Evolutionary conservation across 2,888 invertebrate genomes (phyloP), one percentile per base, ranked within the genome.

Genomic region (Agonopterix heracliana): DNA sequence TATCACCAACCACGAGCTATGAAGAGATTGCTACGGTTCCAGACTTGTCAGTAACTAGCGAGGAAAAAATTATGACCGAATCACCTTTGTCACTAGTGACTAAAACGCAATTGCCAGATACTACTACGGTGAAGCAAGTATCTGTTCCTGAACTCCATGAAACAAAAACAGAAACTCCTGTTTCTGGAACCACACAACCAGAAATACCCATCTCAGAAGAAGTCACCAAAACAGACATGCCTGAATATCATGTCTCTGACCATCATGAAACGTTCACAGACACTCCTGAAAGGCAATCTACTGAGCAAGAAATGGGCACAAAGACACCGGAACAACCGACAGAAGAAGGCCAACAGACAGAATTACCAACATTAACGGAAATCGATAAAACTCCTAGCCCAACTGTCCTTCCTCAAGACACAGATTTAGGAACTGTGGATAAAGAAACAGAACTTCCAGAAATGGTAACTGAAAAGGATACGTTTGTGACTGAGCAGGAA

Each of bases 91-190:
- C 36, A 36, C 45, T 36, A n/a, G 36, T 45, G 3, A 45, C 45
- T 10, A 36, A 36, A 44, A 5, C 11, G 9, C 13, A 45, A n/a
- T 7, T 34, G 12, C 17, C 42, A 45, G 45, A 45, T 10, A 0
- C 8, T n/a, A 9, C 10, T n/a, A 35, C 42, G 34, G 8, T 11
- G 7, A n/a, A 34, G n/a, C 44, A 47, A 34, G 41, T 12, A 42
- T 12, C 26, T 44, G 26, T 14, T 34, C 42, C 45, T 34, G 45
- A 45, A 41, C 42, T 41, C 11, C 2, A 46, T 9, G 34, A 41
- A 46, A 46, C 41, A 34, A 49, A 52, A 49, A 57, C 54, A 5
- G 49, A 50, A 38, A 50, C 45, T 12, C 41, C 47, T 35, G 49
- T 43, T 9, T 17, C 12, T 7, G 17, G 38, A 26, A 26, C 26